Evolutionary conservation across 2,888 invertebrate species (phyloP).

Genomic region (Pheosia tremula): DNA sequence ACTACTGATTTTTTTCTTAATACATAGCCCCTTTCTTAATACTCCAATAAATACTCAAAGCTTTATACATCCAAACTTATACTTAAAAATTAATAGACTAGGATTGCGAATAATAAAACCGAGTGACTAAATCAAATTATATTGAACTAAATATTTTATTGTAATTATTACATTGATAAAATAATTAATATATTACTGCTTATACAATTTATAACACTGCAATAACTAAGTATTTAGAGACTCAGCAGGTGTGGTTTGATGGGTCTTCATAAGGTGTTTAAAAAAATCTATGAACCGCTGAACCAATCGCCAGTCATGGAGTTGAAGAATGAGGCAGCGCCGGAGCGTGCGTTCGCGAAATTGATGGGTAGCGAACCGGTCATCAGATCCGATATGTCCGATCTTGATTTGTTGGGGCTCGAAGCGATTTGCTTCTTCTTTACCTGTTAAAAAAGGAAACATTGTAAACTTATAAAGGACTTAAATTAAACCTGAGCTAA

Average conservation of each 20-base stretch:
- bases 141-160: background rate
- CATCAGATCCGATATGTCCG: slow-evolving; percentile 73
- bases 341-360: slow-evolving; percentile 86
- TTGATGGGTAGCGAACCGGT: slow-evolving; percentile 71
- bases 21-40: too few relatives aligned
- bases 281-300: slow-evolving; percentile 67
- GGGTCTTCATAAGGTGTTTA: background rate
- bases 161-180: background rate
- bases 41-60: too few relatives aligned
- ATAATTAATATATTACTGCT: slow-evolving; percentile 7
- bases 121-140: background rate
- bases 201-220: slow-evolving; percentile 1
- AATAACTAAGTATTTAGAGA: too few relatives aligned
- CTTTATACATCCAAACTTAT: too few relatives aligned
- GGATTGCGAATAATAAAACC: background rate
- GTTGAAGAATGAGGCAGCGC: slow-evolving; percentile 92
- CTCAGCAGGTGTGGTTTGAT: too few relatives aligned
- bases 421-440: slow-evolving; percentile 74
- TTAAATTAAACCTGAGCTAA: too few relatives aligned
- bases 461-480: too few relatives aligned
- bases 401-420: slow-evolving; percentile 64
- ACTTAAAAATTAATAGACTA: too few relatives aligned
- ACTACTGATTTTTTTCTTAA: too few relatives aligned
- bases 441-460: slow-evolving; percentile 47
- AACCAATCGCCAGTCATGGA: slow-evolving; percentile 94